These are phyloP conservation scores for Pseudococcus jackbeardsleyi DNA, from an alignment of 2,888 invertebrate genomes.

Conservation along the genomic window DNA sequence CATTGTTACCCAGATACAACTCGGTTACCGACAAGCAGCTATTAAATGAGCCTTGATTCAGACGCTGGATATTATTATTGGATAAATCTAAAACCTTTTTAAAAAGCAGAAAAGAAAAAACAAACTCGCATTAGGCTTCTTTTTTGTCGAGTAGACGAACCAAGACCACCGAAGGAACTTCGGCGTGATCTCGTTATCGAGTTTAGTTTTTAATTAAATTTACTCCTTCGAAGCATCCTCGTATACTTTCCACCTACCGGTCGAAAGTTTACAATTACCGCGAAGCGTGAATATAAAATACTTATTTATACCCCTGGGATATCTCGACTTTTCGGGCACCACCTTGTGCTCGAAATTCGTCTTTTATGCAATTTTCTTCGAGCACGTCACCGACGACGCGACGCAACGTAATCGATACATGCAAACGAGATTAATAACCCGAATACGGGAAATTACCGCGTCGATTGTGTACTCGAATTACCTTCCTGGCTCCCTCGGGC, in stretches of 20 bases:
- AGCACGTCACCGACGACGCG: neutral
- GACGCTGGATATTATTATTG: conserved; percentile 38
- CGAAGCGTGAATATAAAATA: neutral
- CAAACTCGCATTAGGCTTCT: neutral
- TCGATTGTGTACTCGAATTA: no score
- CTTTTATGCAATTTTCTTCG: neutral
- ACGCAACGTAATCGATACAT: neutral
- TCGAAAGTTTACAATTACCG: neutral
- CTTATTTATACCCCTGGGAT: neutral
- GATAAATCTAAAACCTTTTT: conserved; percentile 51
- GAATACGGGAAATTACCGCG: no score
- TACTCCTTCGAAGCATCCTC: neutral
- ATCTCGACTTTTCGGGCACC: neutral
- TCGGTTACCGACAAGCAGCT: conserved; percentile 10
- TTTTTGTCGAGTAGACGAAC: neutral
- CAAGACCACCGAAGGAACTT: neutral
- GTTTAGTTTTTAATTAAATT: conserved; percentile 25
- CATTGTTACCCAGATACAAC: conserved; percentile 43
- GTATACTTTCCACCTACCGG: neutral
- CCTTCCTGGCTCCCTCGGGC: no score
- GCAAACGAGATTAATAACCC: neutral
- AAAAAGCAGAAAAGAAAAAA: neutral
- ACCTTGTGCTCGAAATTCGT: neutral
- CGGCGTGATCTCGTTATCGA: neutral
- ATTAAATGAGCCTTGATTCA: conserved; percentile 31